Evolutionary conservation across 2,888 invertebrate genomes (phyloP).

Genomic region (Arge pagana): DNA sequence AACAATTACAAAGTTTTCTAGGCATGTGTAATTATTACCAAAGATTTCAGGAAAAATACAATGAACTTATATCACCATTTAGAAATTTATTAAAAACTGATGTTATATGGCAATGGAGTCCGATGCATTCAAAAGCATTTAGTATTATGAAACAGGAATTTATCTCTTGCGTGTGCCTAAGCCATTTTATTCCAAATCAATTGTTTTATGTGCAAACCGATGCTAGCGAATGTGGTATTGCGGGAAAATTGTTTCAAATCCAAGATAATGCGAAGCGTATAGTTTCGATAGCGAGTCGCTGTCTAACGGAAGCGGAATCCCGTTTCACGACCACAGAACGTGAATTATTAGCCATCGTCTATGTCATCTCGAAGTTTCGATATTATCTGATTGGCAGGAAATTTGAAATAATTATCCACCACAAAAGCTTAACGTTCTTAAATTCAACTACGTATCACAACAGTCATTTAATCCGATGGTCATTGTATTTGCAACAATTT

Average conservation of each 20-base stretch:
- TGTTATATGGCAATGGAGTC: not conserved
- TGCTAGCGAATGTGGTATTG: not conserved
- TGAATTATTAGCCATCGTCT: constrained; percentile 19
- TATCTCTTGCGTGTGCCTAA: too few species aligned
- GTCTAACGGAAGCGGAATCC: constrained; percentile 2
- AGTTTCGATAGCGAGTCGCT: not conserved
- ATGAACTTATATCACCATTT: not conserved
- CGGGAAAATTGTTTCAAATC: not conserved
- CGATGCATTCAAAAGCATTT: not conserved
- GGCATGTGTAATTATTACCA: constrained; percentile 35
- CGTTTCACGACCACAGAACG: constrained; percentile 20
- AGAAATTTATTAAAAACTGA: not conserved
- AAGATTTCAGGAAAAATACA: constrained; percentile 20
- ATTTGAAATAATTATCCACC: constrained; percentile 21
- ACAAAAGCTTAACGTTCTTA: constrained; percentile 17
- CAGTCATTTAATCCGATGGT: constrained; percentile 24
- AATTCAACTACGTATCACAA: constrained; percentile 21
- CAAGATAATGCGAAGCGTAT: not conserved
- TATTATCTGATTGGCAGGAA: constrained; percentile 12
- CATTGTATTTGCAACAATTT: constrained; percentile 23
- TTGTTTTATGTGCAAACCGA: not conserved
- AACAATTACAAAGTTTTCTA: constrained; percentile 29
- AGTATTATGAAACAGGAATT: not conserved
- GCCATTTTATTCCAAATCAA: not conserved
- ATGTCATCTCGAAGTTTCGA: constrained; percentile 17